These are phyloP conservation scores for Eumerus sabulonum DNA, from an alignment of 2,888 invertebrate species.

Conservation along the genomic window DNA sequence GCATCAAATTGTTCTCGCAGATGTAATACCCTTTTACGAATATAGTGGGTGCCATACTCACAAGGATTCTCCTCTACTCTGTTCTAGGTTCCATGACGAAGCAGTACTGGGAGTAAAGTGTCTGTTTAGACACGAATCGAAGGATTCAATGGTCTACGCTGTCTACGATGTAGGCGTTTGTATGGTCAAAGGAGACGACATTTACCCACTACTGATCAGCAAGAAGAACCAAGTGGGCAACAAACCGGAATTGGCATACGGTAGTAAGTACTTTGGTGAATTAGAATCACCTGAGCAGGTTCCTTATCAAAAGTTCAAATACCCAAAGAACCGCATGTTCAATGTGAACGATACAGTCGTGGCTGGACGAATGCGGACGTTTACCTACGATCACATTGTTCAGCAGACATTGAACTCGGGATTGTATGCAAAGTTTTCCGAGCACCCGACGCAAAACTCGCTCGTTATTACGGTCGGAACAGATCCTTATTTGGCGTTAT, in stretches of 20 bases:
- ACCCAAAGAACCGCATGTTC: conserved; percentile 86
- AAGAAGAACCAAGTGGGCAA: conserved; percentile 80
- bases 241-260: conserved; percentile 23
- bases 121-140: conserved; percentile 79
- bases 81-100: conserved; percentile 85
- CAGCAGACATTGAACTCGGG: conserved; percentile 78
- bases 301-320: conserved; percentile 92
- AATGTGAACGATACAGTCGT: conserved; percentile 87
- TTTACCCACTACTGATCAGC: conserved; percentile 88
- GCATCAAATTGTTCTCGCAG: conserved; percentile 89
- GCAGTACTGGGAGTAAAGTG: conserved; percentile 89
- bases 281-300: conserved; percentile 78
- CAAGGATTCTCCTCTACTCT: too few relatives aligned
- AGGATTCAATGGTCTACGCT: conserved; percentile 76
- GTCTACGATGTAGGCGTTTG: conserved; percentile 84
- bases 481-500: conserved; percentile 92
- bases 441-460: conserved; percentile 87
- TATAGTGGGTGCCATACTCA: background rate
- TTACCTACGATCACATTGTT: conserved; percentile 91
- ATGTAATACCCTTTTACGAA: conserved; percentile 76
- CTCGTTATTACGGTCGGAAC: conserved; percentile 88
- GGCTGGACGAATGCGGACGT: conserved; percentile 82
- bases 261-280: conserved; percentile 53
- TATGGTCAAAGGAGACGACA: conserved; percentile 85
- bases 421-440: conserved; percentile 81